A percentile compares a stretch with the other conserved stretches of the same genome.
phyloP scores from a whole-genome alignment of 2,113 vertebrate genomes.

The rat (Rattus norvegicus) region GRCr8 NC_086025.1:113720001-113720500 shows the following conservation, averaged over 20 bases:
- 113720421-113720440: constrained; percentile 6
- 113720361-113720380: not conserved
- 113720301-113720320: not conserved
- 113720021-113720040: not conserved
- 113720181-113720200: constrained; percentile 6
- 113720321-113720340: not conserved
- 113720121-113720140: not conserved
- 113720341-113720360: not conserved
- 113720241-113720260: not conserved
- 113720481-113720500: not conserved
- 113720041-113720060: not conserved
- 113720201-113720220: constrained; percentile 50
- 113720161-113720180: constrained; percentile 7
- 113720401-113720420: not conserved
- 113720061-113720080: not conserved
- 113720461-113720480: not conserved
- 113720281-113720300: not conserved
- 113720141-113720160: not conserved
- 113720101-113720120: not conserved
- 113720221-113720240: not conserved
- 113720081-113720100: not conserved
- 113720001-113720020: not conserved
- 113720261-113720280: not conserved
- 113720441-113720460: not conserved
- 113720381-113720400: not conserved